Base-by-base conservation (phyloP, 2,113 vertebrate species). In the Mirounga angustirostris region DNA sequence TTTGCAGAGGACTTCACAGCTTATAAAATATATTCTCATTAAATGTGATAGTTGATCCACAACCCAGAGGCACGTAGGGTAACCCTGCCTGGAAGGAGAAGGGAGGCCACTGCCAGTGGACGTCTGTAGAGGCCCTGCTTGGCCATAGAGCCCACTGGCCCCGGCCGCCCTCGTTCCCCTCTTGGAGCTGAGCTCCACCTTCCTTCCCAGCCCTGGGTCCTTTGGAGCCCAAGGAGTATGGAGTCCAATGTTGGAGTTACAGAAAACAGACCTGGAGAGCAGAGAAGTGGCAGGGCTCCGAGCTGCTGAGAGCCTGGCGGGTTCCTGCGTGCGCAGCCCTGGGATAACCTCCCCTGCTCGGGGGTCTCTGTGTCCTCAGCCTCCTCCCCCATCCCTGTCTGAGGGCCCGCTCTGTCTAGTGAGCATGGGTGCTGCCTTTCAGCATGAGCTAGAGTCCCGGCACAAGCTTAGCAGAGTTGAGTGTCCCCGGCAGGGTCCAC, bases 31-130 rank as follows among this genome's bases (percentile, higher is more conserved):
- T 16, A 0, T 84, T 79, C 43, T 69, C 69, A 18, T 5, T 24
- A 2, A 33, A 5, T 21, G 24, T 1, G 18, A 1, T 12, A 14
- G 28, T n/a, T 61, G 24, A 11, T 46, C 43, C 19, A 4, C 16
- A 5, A 2, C 5, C n/a, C 4, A 36, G 0, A 0, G 58, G 88
- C 56, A 79, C 5, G 0, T 1, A n/a, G 52, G 56, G 50, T 15
- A 10, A 26, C 10, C 22, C 46, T 58, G 46, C 14, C 33, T 0
- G 1, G 78, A 33, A 33, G n/a, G 9, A 61, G 46, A 33, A 65
- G 0, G 14, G 14, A 28, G 54, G 21, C 21, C 56, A 3, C 63
- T 33, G 30, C 10, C 74, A 4, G 21, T 0, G 12, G 28, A 10
- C 56, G 0, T 73, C 83, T 58, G 19, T 8, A 1, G 65, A 79